These are phyloP conservation scores for Clarias gariepinus DNA, from an alignment of 2,113 vertebrate species.

Conservation along the genomic window DNA sequence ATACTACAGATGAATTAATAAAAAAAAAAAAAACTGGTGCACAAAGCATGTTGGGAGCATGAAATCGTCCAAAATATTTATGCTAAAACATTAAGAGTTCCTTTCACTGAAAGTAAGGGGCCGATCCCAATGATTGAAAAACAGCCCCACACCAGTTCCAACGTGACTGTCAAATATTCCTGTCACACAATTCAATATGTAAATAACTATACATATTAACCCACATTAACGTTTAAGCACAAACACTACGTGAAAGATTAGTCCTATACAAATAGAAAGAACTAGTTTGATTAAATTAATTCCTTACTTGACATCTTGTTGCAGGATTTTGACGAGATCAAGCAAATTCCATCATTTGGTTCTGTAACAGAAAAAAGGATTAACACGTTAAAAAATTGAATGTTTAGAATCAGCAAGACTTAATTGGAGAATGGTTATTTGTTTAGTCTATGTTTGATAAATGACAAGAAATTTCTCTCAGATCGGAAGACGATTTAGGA, in stretches of 20 bases:
- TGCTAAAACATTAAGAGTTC: too few relatives aligned
- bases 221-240: not conserved
- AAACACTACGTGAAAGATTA: not conserved
- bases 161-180: too few relatives aligned
- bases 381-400: slow-evolving; percentile 1
- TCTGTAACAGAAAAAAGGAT: slow-evolving; percentile 43
- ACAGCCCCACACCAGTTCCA: too few relatives aligned
- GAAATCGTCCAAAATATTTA: too few relatives aligned
- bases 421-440: not conserved
- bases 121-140: too few relatives aligned
- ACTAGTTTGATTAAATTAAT: slow-evolving; percentile 25
- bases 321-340: slow-evolving; percentile 44
- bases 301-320: slow-evolving; percentile 74
- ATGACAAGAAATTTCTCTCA: too few relatives aligned
- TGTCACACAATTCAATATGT: not conserved
- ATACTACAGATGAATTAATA: not conserved
- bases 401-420: not conserved
- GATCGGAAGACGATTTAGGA: too few relatives aligned
- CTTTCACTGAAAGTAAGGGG: too few relatives aligned
- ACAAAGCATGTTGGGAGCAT: too few relatives aligned
- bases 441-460: too few relatives aligned
- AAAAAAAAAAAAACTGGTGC: too few relatives aligned
- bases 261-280: not conserved
- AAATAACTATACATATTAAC: not conserved
- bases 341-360: slow-evolving; percentile 44